Evolutionary conservation across 2,113 vertebrate genomes (phyloP).

Genomic region (Maccullochella peelii): DNA sequence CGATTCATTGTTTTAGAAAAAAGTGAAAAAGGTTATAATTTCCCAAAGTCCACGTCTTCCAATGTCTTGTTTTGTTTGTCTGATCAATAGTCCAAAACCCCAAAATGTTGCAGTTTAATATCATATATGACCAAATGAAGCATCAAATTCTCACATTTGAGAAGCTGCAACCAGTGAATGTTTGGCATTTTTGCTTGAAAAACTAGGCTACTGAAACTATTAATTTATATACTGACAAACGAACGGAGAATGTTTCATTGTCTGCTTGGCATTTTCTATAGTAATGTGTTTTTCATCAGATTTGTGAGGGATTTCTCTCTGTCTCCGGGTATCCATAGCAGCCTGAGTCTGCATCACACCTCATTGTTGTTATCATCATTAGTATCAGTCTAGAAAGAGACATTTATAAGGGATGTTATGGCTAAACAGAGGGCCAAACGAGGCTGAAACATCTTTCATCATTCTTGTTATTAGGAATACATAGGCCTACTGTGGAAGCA

Average conservation of each 20-base stretch:
- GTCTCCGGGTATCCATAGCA: constrained; percentile 55
- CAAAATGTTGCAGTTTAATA: background rate
- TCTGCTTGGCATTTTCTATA: constrained; percentile 5
- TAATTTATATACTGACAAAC: background rate
- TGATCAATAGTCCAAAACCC: background rate
- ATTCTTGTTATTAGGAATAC: background rate
- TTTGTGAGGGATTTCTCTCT: constrained; percentile 27
- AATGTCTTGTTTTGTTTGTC: background rate
- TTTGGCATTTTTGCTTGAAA: background rate
- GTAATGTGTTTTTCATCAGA: constrained; percentile 13
- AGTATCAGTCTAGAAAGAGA: constrained; percentile 23
- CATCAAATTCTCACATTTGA: background rate
- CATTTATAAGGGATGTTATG: background rate
- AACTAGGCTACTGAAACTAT: background rate
- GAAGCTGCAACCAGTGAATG: background rate
- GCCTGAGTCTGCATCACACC: constrained; percentile 31
- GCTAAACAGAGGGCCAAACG: constrained; percentile 10
- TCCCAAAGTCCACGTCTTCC: background rate
- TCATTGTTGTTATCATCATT: constrained; percentile 33
- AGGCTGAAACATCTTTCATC: constrained; percentile 13
- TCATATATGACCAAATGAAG: background rate
- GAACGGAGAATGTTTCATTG: background rate
- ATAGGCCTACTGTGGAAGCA: background rate
- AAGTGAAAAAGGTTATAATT: background rate
- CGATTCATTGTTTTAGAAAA: background rate